These are phyloP conservation scores for Himalopsyche phryganea DNA, from an alignment of 1,140 invertebrate species.

Conservation along the genomic window DNA sequence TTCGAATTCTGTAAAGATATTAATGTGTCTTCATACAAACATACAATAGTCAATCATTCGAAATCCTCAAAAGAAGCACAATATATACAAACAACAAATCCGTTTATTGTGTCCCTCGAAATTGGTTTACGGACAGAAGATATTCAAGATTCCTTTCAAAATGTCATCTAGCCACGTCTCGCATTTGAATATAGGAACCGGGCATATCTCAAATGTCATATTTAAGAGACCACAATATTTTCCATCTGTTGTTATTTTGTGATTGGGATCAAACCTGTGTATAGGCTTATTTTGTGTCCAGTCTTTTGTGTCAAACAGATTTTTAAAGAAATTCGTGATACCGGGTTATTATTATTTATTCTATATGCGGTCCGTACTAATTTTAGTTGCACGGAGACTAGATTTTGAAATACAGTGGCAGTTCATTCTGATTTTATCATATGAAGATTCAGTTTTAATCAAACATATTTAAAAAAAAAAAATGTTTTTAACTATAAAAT, in stretches of 20 bases:
- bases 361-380: background rate
- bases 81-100: constrained; percentile 11
- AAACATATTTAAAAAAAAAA: no score
- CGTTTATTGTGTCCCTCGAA: constrained; percentile 19
- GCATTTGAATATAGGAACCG: constrained; percentile 14
- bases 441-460: no score
- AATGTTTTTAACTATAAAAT: no score
- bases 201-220: constrained; percentile 24
- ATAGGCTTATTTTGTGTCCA: background rate
- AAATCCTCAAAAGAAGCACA: no score
- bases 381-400: background rate
- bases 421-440: no score
- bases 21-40: no score
- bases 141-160: constrained; percentile 12
- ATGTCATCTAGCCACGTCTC: constrained; percentile 24
- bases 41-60: no score
- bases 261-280: constrained; percentile 19
- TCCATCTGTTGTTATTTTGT: constrained; percentile 9
- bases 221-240: constrained; percentile 29
- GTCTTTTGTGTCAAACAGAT: background rate
- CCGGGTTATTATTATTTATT: background rate
- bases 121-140: constrained; percentile 1
- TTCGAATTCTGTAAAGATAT: no score
- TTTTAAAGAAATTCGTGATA: constrained; percentile 1
- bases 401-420: background rate